Percentiles rank a stretch among this genome's conserved stretches.
Conservation (phyloP, 2,797 vertebrate genomes). For the Morelia viridis region DNA sequence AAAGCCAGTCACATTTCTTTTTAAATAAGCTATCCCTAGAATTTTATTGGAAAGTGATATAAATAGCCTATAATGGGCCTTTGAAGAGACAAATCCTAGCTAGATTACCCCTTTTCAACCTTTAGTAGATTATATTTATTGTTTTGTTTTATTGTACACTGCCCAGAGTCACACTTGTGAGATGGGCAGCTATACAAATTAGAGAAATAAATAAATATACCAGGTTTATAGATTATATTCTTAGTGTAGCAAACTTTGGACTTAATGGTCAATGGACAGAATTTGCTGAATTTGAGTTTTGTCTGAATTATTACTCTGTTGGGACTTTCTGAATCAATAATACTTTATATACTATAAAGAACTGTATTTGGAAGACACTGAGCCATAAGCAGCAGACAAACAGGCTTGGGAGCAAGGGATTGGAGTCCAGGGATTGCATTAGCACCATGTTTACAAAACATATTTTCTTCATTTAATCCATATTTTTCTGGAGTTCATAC, state of each 20-base stretch:
- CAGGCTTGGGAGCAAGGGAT: neutral
- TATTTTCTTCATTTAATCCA: neutral
- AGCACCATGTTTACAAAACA: neutral
- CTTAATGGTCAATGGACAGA: neutral
- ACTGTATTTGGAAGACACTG: neutral
- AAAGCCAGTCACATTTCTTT: slow-evolving; percentile 3
- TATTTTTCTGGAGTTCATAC: neutral
- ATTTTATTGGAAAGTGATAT: neutral
- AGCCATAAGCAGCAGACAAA: neutral
- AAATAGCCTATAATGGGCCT: neutral
- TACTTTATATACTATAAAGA: neutral
- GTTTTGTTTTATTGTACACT: too few species aligned
- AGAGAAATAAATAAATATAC: neutral
- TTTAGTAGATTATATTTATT: neutral
- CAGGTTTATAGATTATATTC: neutral
- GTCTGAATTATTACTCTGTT: neutral
- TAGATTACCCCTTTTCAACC: neutral
- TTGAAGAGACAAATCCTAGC: neutral
- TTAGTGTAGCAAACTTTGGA: neutral
- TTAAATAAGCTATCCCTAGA: neutral
- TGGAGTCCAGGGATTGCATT: neutral
- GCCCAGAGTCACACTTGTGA: too few species aligned
- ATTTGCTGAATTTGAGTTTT: neutral
- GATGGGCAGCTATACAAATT: too few species aligned
- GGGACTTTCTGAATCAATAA: neutral